Conservation (phyloP, 2,888 invertebrate species). For the Mystacides longicornis region DNA sequence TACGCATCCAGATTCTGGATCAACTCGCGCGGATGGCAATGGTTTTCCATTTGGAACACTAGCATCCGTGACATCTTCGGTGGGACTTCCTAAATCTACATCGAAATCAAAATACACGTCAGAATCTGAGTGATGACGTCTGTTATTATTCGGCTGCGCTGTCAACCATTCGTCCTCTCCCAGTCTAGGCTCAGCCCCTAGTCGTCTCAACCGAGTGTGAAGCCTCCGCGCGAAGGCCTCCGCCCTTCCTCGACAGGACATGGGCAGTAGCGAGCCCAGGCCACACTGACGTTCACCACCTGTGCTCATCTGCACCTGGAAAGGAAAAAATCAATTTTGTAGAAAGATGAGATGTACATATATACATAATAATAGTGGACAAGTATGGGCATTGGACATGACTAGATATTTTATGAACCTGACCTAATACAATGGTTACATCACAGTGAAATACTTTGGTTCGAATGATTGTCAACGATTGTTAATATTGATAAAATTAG, state of each 20-base stretch:
- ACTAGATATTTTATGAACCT: too few species aligned
- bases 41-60: slow-evolving; percentile 47
- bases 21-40: slow-evolving; percentile 35
- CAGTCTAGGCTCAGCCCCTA: slow-evolving; percentile 50
- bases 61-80: slow-evolving; percentile 59
- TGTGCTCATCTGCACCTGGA: slow-evolving; percentile 48
- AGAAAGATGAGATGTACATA: too few species aligned
- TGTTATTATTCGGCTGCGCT: slow-evolving; percentile 28
- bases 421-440: too few species aligned
- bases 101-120: slow-evolving; percentile 61
- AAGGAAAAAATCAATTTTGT: too few species aligned
- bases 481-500: too few species aligned
- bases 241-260: slow-evolving; percentile 73
- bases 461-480: too few species aligned
- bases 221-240: slow-evolving; percentile 74
- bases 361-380: too few species aligned
- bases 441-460: too few species aligned
- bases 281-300: slow-evolving; percentile 57
- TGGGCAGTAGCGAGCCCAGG: slow-evolving; percentile 61
- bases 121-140: slow-evolving; percentile 35
- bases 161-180: slow-evolving; percentile 40
- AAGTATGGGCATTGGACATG: too few species aligned
- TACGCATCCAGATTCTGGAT: slow-evolving; percentile 46
- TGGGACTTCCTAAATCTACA: slow-evolving; percentile 58
- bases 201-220: slow-evolving; percentile 64